These are phyloP conservation scores for Microcebus lehilahytsara DNA, from an alignment of 2,113 vertebrate species.

Conservation along the genomic window DNA sequence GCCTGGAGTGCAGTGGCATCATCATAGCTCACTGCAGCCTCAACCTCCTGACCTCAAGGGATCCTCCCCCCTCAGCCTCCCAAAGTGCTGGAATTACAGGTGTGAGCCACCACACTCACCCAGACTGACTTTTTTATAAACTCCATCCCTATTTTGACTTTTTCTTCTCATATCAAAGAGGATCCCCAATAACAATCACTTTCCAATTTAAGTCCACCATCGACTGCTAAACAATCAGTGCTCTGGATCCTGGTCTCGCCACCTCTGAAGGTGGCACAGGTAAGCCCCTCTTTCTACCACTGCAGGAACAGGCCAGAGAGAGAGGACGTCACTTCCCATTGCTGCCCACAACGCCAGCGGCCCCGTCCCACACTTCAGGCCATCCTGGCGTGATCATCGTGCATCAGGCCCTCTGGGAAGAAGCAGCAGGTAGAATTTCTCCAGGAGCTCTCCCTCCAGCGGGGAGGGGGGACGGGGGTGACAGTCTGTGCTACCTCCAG, in stretches of 20 bases:
- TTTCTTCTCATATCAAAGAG: not conserved
- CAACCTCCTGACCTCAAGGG: too few relatives aligned
- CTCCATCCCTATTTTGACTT: not conserved
- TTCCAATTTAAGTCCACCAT: not conserved
- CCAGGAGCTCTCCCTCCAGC: accelerated
- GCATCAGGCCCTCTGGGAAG: not conserved
- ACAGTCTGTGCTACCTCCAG: not conserved
- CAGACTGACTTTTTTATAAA: too few relatives aligned
- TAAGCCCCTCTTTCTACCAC: not conserved
- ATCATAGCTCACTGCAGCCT: too few relatives aligned
- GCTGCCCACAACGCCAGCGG: accelerated
- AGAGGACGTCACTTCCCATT: accelerated
- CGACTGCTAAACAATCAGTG: accelerated
- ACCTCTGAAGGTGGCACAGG: too few relatives aligned
- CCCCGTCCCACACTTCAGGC: accelerated
- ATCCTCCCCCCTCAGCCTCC: too few relatives aligned
- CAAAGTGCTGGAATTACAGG: too few relatives aligned
- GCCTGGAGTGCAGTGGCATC: too few relatives aligned
- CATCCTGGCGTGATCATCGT: accelerated
- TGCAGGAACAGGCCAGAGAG: not conserved
- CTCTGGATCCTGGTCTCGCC: not conserved
- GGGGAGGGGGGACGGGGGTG: accelerated
- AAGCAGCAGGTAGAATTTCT: not conserved
- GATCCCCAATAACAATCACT: not conserved
- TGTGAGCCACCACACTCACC: too few relatives aligned